A percentile compares a stretch with the other conserved stretches of the same genome.
phyloP scores from a whole-genome alignment of 1,140 invertebrate genomes.

The Dinothrombium tinctorium region DNA sequence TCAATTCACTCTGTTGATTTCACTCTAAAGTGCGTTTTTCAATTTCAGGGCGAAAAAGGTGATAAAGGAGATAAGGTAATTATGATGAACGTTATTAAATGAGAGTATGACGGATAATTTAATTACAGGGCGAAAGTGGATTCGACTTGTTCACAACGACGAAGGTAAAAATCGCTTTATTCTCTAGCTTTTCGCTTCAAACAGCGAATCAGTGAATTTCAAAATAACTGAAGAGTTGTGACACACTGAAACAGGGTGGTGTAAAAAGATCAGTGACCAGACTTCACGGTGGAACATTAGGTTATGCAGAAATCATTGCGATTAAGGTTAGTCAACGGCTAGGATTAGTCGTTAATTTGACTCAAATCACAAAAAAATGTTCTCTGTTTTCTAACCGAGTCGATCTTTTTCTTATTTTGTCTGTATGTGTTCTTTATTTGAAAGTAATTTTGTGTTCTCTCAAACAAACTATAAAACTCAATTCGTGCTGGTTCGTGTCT shows the following conservation, averaged over 20 bases:
- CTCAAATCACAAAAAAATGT: too few species aligned
- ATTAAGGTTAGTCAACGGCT: slow-evolving; percentile 59
- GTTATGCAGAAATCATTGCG: slow-evolving; percentile 78
- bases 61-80: slow-evolving; percentile 39
- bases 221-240: neutral
- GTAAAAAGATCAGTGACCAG: slow-evolving; percentile 79
- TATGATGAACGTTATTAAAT: neutral
- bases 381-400: too few species aligned
- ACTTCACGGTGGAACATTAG: slow-evolving; percentile 53
- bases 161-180: slow-evolving; percentile 11
- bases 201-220: neutral
- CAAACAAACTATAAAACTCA: too few species aligned
- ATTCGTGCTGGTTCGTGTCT: too few species aligned
- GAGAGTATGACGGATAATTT: neutral
- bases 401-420: too few species aligned
- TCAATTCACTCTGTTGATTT: too few species aligned
- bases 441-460: too few species aligned
- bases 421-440: too few species aligned
- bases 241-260: slow-evolving; percentile 26
- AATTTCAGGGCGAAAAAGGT: slow-evolving; percentile 51
- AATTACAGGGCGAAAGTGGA: slow-evolving; percentile 15
- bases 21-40: too few species aligned
- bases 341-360: too few species aligned
- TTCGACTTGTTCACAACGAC: slow-evolving; percentile 15
- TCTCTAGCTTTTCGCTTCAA: neutral